phyloP scores from a whole-genome alignment of 2,888 invertebrate species.

The Polietes domitor region DNA sequence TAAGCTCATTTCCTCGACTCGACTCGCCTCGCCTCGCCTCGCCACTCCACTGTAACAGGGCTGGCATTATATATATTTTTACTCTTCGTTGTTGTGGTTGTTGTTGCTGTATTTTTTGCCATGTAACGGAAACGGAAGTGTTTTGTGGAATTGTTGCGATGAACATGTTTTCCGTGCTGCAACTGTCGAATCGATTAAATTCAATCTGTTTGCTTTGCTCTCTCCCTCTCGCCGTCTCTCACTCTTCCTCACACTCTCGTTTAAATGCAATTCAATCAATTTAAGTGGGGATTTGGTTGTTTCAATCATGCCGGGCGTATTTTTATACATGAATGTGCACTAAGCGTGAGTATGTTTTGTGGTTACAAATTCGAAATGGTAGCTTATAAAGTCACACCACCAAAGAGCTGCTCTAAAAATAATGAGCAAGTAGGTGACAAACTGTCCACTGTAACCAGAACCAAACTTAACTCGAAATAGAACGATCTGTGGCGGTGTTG shows the following conservation, averaged over 20 bases:
- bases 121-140: constrained; percentile 19
- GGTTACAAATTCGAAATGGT: neutral
- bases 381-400: neutral
- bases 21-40: neutral
- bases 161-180: neutral
- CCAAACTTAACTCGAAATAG: neutral
- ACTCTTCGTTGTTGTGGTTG: constrained; percentile 11
- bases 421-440: neutral
- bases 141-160: constrained; percentile 8
- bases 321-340: neutral
- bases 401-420: neutral
- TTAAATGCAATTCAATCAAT: neutral
- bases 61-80: too few relatives aligned
- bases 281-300: neutral
- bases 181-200: constrained; percentile 2
- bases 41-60: too few relatives aligned
- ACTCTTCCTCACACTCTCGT: neutral
- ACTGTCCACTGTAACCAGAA: neutral
- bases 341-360: neutral
- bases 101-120: neutral
- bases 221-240: neutral
- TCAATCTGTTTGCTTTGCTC: too few relatives aligned
- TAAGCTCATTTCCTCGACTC: neutral
- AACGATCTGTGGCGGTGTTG: too few relatives aligned
- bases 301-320: neutral